These are phyloP conservation scores for Aphelenchoides fujianensis DNA, from an alignment of 1,140 invertebrate genomes.

Conservation along the genomic window DNA sequence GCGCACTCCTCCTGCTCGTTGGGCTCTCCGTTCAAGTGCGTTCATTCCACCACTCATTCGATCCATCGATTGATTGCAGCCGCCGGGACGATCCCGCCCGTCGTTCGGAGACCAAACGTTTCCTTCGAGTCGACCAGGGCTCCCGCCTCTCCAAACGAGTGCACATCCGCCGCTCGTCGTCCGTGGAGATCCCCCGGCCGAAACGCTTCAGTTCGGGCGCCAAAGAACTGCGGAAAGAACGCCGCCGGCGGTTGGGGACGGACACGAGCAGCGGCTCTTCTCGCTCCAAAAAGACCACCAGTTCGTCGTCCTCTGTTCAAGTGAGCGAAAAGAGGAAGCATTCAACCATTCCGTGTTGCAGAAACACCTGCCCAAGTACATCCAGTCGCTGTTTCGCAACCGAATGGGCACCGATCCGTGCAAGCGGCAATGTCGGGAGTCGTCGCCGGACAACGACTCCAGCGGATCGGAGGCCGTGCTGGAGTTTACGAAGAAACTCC, in stretches of 20 bases:
- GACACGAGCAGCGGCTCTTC: constrained; percentile 58
- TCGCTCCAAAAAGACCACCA: constrained; percentile 58
- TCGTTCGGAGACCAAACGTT: constrained; percentile 51
- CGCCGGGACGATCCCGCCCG: constrained; percentile 51
- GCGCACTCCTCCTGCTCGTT: constrained; percentile 58
- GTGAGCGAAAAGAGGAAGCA: no score
- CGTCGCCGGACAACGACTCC: constrained; percentile 55
- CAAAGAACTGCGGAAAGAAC: constrained; percentile 58
- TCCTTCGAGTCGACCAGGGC: constrained; percentile 57
- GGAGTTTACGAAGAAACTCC: constrained; percentile 60
- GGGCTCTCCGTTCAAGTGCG: constrained; percentile 51
- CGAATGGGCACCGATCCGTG: constrained; percentile 61
- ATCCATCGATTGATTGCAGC: not conserved
- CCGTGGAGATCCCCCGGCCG: constrained; percentile 57
- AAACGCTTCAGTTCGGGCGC: constrained; percentile 60
- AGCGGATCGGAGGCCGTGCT: constrained; percentile 58
- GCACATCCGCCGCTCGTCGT: constrained; percentile 59
- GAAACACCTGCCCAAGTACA: constrained; percentile 60
- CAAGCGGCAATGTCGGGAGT: constrained; percentile 59
- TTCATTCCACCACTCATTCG: not conserved
- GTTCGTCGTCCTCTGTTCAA: constrained; percentile 40
- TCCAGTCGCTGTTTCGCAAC: constrained; percentile 56
- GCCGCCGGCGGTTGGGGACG: constrained; percentile 56
- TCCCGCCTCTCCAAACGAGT: constrained; percentile 54
- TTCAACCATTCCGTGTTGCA: no score